These are phyloP conservation scores for Myripristis jacobus DNA, from an alignment of 2,797 vertebrate genomes.

Conservation along the genomic window DNA sequence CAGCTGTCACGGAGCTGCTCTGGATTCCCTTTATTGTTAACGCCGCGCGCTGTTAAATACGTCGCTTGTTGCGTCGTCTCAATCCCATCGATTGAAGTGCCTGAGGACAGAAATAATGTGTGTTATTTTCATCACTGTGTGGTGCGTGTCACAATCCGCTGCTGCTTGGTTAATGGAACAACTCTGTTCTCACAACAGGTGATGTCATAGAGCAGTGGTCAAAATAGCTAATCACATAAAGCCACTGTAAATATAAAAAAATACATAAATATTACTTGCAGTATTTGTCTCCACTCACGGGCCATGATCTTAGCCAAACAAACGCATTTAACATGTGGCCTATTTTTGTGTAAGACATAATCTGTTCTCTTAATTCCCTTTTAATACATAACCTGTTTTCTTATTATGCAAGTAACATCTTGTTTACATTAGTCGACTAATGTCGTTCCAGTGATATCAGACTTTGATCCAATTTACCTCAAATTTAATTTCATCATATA, in stretches of 20 bases:
- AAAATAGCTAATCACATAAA: neutral
- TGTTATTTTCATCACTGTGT: conserved; percentile 9
- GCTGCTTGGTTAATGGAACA: conserved; percentile 64
- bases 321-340: too few relatives aligned
- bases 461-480: neutral
- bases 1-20: conserved; percentile 4
- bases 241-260: neutral
- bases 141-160: conserved; percentile 38
- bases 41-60: conserved; percentile 17
- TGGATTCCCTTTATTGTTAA: conserved; percentile 28
- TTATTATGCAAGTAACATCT: neutral
- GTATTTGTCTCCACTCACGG: too few relatives aligned
- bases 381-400: too few relatives aligned
- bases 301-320: too few relatives aligned
- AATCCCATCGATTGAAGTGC: conserved; percentile 1
- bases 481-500: too few relatives aligned
- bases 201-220: conserved; percentile 4
- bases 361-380: neutral
- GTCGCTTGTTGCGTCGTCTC: neutral
- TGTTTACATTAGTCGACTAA: too few relatives aligned
- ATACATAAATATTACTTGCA: too few relatives aligned
- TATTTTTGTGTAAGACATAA: too few relatives aligned
- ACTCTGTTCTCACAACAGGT: conserved; percentile 48
- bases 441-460: neutral
- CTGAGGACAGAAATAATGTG: neutral